Evolutionary conservation across 2,797 vertebrate species (phyloP).

Genomic region (Trematomus bernacchii): DNA sequence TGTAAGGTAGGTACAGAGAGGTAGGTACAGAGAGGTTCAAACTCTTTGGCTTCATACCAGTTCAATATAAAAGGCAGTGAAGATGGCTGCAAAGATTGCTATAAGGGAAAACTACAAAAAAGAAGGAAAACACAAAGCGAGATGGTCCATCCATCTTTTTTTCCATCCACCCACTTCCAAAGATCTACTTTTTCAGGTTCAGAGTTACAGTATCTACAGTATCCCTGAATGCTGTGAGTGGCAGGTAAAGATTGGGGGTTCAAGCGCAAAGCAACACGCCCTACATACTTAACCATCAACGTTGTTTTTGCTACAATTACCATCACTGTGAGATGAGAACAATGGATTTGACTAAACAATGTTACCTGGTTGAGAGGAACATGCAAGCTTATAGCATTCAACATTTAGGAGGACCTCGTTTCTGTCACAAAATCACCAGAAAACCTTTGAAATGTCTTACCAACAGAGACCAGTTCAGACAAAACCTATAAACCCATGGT

Average conservation of each 20-base stretch:
- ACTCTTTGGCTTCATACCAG: conserved; percentile 57
- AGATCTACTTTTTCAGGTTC: conserved; percentile 11
- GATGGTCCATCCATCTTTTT: conserved; percentile 34
- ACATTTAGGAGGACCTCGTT: background rate
- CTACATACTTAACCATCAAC: background rate
- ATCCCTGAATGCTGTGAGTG: conserved; percentile 10
- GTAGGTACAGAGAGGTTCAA: conserved; percentile 43
- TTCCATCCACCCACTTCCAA: conserved; percentile 33
- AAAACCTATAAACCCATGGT: too few species aligned
- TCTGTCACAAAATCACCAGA: too few species aligned
- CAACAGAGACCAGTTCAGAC: too few species aligned
- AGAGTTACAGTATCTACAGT: background rate
- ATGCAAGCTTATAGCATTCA: background rate
- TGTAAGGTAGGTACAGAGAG: too few species aligned
- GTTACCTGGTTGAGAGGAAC: background rate
- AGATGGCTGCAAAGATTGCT: conserved; percentile 57
- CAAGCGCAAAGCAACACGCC: background rate
- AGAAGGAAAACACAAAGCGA: conserved; percentile 14
- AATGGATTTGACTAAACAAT: background rate
- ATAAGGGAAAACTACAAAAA: conserved; percentile 42
- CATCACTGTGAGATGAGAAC: background rate
- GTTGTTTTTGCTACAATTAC: background rate
- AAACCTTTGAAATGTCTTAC: too few species aligned
- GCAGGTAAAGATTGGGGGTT: conserved; percentile 5
- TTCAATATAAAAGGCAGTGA: conserved; percentile 50